Evolutionary conservation across 2,888 invertebrate species (phyloP), one percentile per base, ranked within the genome.

Genomic region (Lasioglossum zephyrum): DNA sequence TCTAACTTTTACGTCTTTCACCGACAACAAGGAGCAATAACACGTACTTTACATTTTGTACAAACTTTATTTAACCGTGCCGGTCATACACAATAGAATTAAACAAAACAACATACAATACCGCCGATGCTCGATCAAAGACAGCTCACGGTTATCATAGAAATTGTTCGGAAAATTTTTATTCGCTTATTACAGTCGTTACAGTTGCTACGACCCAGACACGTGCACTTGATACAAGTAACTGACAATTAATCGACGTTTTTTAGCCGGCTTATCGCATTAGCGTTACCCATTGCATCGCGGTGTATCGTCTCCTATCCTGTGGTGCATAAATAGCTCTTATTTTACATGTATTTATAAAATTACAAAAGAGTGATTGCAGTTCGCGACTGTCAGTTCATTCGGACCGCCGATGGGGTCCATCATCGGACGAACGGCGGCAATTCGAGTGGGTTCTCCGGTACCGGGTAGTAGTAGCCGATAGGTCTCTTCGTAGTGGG

Each of bases 381-480:
- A 70, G 70, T 70, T 39, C 18, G 60, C 36, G 57, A 66, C 41
- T 77, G 44, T 79, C 69, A 74, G 79, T 83, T 80, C 73, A 31
- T 41, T 39, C 69, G 57, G 44, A 69, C 41, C 44, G 26, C 22
- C n/a, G 8, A 13, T 22, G 53, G 39, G 22, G 63, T 6, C 26
- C 39, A 36, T 93, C 87, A 93, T 87, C 94, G 94, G 66, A 92
- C 91, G 57, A 93, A 86, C 0, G 79, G 73, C 39, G 86, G 93
- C 77, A 92, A 91, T 5, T 94, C 92, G 69, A 95, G 93, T 2
- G 93, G 91, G 39, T 94, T 92, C 16, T 94, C 94, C 4, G 95
- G 95, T 41, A 95, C 94, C 1, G 92, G 92, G 69, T 95, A 95
- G 74, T 92, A 91, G 82, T 95, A 95, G 77, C 95, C 95, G 47